A percentile compares a stretch with the other conserved stretches of the same genome.
These are phyloP conservation scores for Nesogale talazaci DNA, from an alignment of 2,113 vertebrate genomes.

Conservation along the genomic window DNA sequence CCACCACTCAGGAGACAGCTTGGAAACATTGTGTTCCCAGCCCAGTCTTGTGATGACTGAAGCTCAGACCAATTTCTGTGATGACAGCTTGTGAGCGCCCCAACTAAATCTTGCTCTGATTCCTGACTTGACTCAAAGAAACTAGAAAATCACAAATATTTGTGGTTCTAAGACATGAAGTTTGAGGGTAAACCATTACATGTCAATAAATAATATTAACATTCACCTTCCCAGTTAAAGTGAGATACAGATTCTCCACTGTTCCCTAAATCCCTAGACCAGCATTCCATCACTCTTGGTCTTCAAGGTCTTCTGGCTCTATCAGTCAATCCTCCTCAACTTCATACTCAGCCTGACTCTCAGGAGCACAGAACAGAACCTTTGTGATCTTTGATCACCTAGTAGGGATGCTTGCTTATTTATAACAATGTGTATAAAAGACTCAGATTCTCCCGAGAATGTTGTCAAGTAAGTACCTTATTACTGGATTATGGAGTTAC, in stretches of 20 bases:
- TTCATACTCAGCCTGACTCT: background rate
- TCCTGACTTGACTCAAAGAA: background rate
- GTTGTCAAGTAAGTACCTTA: background rate
- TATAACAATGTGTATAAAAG: background rate
- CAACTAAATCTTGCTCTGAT: background rate
- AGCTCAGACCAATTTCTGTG: background rate
- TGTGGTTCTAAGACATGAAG: background rate
- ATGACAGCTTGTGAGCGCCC: background rate
- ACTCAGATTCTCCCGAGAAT: background rate
- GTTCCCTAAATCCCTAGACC: background rate
- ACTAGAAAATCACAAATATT: background rate
- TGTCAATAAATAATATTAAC: background rate
- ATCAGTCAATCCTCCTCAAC: background rate
- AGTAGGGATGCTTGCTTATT: background rate
- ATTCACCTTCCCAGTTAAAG: background rate
- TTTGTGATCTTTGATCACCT: fast-evolving
- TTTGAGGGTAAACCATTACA: background rate
- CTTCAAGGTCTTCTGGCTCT: background rate
- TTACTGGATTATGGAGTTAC: background rate
- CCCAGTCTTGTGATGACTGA: background rate
- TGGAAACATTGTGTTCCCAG: background rate
- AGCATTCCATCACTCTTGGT: no score
- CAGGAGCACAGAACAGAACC: background rate
- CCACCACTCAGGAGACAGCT: background rate
- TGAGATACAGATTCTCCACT: background rate